Evolutionary conservation across 2,113 vertebrate species (phyloP), one percentile per base, ranked within the genome.

Genomic region (Dasyurus viverrinus): DNA sequence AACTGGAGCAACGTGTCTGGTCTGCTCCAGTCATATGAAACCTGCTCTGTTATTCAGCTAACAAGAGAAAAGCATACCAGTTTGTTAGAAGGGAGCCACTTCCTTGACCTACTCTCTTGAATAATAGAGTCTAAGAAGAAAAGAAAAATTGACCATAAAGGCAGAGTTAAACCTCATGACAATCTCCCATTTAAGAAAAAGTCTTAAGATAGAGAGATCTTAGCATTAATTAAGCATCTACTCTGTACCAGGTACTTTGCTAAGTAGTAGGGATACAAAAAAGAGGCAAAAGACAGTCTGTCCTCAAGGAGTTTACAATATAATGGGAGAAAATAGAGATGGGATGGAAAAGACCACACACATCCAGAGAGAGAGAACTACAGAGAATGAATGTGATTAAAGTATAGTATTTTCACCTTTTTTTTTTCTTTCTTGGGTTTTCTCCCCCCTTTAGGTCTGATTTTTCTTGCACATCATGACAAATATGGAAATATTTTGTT

Each of bases 1-100:
- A n/a, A 89, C 27, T 2, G 11, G 2, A 3, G 0, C 1, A 7
- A 9, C 1, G 46, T 23, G 10, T 42, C n/a, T 25, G 53, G 3
- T 42, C 54, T 36, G 53, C 27, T 30, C 26, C 14, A 4, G 5
- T 90, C 47, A 27, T 22, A 11, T 90, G 89, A 90, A 90, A 90
- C 24, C 16, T 19, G 19, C 36, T 60, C 36, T 57, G 42, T 27
- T 42, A 22, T 92, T 50, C 0, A 53, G 89, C 52, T 90, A 53
- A 84, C 84, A 26, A 46, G 25, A 53, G 14, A 47, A 30, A 93
- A 47, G 50, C 24, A 26, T 19, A 24, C 91, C 68, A 52, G 30
- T 89, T 42, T 25, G 57, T 55, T 57, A 11, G 54, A n/a, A 2
- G 91, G 24, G 50, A 89, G 50, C 47, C 2, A 1, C n/a, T 57